Conservation (phyloP, 2,888 invertebrate genomes). For the Mactromeris polynyma region DNA sequence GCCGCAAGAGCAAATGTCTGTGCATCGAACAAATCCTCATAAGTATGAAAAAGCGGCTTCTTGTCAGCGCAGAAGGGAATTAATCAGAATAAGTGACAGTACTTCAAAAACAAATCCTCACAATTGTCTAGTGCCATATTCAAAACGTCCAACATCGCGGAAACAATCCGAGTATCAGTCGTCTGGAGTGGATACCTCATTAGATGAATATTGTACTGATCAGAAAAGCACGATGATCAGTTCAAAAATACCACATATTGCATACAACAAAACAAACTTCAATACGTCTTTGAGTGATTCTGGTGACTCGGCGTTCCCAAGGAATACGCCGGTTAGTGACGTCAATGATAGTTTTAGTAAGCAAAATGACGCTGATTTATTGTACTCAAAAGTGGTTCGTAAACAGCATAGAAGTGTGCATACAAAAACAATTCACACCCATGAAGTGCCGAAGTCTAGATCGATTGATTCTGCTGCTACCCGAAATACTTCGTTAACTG, state of each 20-base stretch:
- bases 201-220: constrained; percentile 2
- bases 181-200: not conserved
- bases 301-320: constrained; percentile 80
- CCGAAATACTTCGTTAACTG: constrained; percentile 70
- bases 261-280: not conserved
- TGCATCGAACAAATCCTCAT: constrained; percentile 1
- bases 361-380: not conserved
- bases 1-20: not conserved
- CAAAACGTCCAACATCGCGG: not conserved
- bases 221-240: not conserved
- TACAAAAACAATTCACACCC: not conserved
- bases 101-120: constrained; percentile 19
- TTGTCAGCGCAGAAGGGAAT: constrained; percentile 28
- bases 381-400: not conserved
- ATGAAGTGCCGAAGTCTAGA: constrained; percentile 36
- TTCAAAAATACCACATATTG: not conserved
- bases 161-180: not conserved
- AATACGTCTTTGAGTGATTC: constrained; percentile 73
- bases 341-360: not conserved
- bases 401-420: not conserved
- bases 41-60: constrained; percentile 39
- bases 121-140: not conserved
- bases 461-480: constrained; percentile 79
- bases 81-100: constrained; percentile 23
- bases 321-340: constrained; percentile 70